phyloP scores from a whole-genome alignment of 2,888 invertebrate species.

The Eurytoma adleriae region DNA sequence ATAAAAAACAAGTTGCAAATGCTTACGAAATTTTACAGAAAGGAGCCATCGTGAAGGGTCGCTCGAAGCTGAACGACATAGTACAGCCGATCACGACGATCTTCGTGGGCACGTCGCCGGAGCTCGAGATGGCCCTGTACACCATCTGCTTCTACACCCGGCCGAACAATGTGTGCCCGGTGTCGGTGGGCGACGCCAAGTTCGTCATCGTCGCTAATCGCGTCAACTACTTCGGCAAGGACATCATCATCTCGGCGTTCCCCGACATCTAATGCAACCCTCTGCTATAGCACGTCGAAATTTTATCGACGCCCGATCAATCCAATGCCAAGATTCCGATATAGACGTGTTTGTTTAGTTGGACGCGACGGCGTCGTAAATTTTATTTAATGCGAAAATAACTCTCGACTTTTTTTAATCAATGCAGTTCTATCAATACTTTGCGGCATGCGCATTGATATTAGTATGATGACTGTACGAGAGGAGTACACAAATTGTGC shows the following conservation, averaged over 20 bases:
- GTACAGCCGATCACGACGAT: slow-evolving; percentile 88
- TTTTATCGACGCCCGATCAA: neutral
- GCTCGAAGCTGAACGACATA: slow-evolving; percentile 83
- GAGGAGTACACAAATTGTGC: neutral
- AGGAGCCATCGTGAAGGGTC: slow-evolving; percentile 85
- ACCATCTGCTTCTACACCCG: slow-evolving; percentile 90
- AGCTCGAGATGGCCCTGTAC: slow-evolving; percentile 93
- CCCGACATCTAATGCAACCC: slow-evolving; percentile 81
- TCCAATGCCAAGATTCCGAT: neutral
- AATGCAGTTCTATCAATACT: slow-evolving; percentile 7
- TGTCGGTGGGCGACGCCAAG: slow-evolving; percentile 83
- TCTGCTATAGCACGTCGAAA: neutral
- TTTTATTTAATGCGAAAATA: neutral
- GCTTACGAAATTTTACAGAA: slow-evolving; percentile 79
- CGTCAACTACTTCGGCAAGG: slow-evolving; percentile 87
- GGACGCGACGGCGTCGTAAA: neutral
- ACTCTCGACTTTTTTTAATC: neutral
- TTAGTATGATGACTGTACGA: neutral
- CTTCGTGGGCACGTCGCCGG: slow-evolving; percentile 92
- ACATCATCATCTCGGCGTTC: slow-evolving; percentile 88
- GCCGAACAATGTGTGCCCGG: slow-evolving; percentile 85
- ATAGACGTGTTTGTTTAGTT: neutral
- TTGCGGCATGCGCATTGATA: neutral
- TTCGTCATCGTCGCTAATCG: slow-evolving; percentile 86
- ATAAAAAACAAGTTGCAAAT: too few relatives aligned